Base-by-base conservation (phyloP, 2,113 vertebrate genomes). In the Hyla sarda region DNA sequence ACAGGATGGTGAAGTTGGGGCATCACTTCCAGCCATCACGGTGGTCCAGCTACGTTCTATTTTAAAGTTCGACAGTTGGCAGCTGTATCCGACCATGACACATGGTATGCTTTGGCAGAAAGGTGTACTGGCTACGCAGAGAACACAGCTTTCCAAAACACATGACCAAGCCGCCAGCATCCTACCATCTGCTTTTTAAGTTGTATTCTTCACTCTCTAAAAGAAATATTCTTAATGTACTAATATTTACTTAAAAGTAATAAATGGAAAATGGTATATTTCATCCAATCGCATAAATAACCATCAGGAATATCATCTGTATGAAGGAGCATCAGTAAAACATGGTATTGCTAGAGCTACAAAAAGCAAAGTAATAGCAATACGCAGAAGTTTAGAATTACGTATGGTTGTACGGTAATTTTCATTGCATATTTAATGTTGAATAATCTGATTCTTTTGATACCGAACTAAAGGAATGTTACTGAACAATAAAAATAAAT, bases 51-150 rank as follows among this genome's bases (percentile, higher is more conserved):
- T 37, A 56, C 76, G 34, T n/a, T 56, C 16, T 56, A 78, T 56
- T 78, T 78, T 52, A 19, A 19, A 3, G 17, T 17, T 25, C 25
- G 21, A 25, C 41, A 47, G 37, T 37, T 74, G 69, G 69, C 69
- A 73, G 69, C 4, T 9, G 10, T n/a, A 25, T 32, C 62, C 16
- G 62, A 67, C 34, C 37, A 74, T 45, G 71, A 74, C 71, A 74
- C 71, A 47, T 45, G 71, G 34, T 47, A n/a, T 74, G 41, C 9
- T 41, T 47, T 77, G 74, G 74, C 74, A 77, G 21, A 25, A 25
- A 74, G 74, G 74, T 77, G 48, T 32, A 11, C 13, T 52, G 74
- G 74, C 37, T 48, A 45, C n/a, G 11, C 25, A 6, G 72, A n/a
- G 23, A 47, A 47, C 3, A 23, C 2, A 0, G 41, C 74, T 54